phyloP scores from a whole-genome alignment of 2,113 vertebrate species.

The Megaceryle torquata region DNA sequence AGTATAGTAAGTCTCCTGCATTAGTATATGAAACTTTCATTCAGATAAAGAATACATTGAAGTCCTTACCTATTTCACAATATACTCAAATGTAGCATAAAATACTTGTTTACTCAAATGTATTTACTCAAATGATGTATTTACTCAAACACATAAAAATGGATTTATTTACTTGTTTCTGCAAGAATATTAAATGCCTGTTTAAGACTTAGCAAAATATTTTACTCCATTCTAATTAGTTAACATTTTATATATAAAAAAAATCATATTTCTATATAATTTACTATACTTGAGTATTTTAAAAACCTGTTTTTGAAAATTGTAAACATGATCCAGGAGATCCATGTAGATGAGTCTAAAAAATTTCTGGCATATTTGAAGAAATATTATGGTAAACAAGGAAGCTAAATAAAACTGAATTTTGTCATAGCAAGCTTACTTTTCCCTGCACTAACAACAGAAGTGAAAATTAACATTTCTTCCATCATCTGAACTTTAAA shows the following conservation, averaged over 20 bases:
- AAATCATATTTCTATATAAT: rapidly evolving
- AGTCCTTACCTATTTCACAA: not conserved
- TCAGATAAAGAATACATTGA: not conserved
- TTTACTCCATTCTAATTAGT: not conserved
- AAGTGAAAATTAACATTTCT: not conserved
- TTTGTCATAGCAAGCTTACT: not conserved
- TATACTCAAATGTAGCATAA: not conserved
- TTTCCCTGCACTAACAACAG: not conserved
- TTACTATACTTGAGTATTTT: not conserved
- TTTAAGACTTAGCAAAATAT: not conserved
- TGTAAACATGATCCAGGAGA: not conserved
- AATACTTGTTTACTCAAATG: not conserved
- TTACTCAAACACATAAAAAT: not conserved
- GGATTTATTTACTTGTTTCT: not conserved
- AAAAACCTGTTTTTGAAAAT: not conserved
- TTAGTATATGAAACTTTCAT: not conserved
- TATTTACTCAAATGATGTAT: not conserved
- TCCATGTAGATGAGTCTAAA: not conserved
- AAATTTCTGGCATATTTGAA: not conserved
- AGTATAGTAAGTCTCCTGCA: not conserved
- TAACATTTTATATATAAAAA: not conserved
- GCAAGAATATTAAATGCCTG: not conserved
- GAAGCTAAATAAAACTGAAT: not conserved
- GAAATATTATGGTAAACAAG: not conserved
- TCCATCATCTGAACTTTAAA: not conserved